These are phyloP conservation scores for Folsomia manolachei DNA, from an alignment of 2,888 invertebrate species.

Conservation along the genomic window DNA sequence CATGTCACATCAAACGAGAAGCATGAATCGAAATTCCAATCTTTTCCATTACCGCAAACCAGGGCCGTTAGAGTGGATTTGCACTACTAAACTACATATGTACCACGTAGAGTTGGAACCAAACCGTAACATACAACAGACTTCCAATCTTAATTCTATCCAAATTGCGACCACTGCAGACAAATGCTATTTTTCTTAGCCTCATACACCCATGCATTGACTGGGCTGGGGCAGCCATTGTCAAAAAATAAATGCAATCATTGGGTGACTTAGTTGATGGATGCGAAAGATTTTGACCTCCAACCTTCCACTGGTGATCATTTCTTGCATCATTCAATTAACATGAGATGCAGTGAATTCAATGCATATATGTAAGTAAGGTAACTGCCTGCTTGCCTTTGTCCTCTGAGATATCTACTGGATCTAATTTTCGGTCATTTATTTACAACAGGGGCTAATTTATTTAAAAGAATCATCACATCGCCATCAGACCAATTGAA, in stretches of 20 bases:
- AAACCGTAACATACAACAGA: neutral
- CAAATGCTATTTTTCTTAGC: too few relatives aligned
- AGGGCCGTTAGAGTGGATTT: neutral
- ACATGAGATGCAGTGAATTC: neutral
- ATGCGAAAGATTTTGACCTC: neutral
- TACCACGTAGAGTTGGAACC: neutral
- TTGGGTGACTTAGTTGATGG: too few relatives aligned
- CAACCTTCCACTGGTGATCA: neutral
- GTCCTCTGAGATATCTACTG: neutral
- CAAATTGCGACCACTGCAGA: too few relatives aligned
- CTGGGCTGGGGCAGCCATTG: too few relatives aligned
- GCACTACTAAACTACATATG: too few relatives aligned
- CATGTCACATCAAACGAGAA: neutral
- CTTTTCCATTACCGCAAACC: neutral
- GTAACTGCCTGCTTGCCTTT: neutral
- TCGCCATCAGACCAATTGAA: neutral
- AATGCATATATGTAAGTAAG: too few relatives aligned
- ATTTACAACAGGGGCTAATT: neutral
- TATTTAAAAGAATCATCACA: neutral
- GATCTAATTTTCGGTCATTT: neutral
- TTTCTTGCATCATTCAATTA: slow-evolving; percentile 20
- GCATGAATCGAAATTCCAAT: slow-evolving; percentile 1
- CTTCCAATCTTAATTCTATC: neutral
- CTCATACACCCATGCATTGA: too few relatives aligned
- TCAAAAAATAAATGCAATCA: too few relatives aligned